phyloP scores from a whole-genome alignment of 1,140 invertebrate genomes.

The Saccostrea glomerata region DNA sequence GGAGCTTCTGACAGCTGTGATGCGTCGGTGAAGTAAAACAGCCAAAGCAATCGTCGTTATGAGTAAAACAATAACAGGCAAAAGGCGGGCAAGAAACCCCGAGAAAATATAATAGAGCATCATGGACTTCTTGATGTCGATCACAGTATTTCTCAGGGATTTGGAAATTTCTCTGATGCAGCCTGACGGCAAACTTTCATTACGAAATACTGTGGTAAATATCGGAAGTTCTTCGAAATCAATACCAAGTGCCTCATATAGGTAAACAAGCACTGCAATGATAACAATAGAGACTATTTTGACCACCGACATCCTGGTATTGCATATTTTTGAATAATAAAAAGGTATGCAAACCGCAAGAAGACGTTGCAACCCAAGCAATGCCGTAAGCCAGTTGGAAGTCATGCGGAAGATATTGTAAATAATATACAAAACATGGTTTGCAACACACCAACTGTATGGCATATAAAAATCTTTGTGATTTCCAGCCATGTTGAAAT shows the following conservation, averaged over 20 bases:
- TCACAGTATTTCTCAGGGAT: background rate
- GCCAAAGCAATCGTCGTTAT: conserved; percentile 47
- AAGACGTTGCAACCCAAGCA: conserved; percentile 50
- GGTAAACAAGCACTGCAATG: conserved; percentile 37
- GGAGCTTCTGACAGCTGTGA: background rate
- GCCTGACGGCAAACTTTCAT: conserved; percentile 27
- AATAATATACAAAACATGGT: conserved; percentile 37
- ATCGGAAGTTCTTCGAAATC: conserved; percentile 33
- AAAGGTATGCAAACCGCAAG: conserved; percentile 51
- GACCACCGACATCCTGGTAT: conserved; percentile 22
- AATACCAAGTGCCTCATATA: conserved; percentile 40
- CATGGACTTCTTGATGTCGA: conserved; percentile 8
- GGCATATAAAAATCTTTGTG: conserved; percentile 38
- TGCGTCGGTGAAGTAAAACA: background rate
- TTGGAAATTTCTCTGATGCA: background rate
- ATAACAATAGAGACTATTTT: conserved; percentile 1
- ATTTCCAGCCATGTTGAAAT: conserved; percentile 48
- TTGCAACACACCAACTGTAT: conserved; percentile 48
- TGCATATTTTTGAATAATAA: conserved; percentile 42
- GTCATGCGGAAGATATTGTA: conserved; percentile 37
- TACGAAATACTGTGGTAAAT: background rate
- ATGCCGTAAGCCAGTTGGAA: conserved; percentile 56
- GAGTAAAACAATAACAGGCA: conserved; percentile 44
- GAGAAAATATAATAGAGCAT: conserved; percentile 47
- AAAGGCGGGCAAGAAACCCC: conserved; percentile 39